These are phyloP conservation scores for Carollia perspicillata DNA, from an alignment of 2,113 vertebrate species.

Conservation along the genomic window DNA sequence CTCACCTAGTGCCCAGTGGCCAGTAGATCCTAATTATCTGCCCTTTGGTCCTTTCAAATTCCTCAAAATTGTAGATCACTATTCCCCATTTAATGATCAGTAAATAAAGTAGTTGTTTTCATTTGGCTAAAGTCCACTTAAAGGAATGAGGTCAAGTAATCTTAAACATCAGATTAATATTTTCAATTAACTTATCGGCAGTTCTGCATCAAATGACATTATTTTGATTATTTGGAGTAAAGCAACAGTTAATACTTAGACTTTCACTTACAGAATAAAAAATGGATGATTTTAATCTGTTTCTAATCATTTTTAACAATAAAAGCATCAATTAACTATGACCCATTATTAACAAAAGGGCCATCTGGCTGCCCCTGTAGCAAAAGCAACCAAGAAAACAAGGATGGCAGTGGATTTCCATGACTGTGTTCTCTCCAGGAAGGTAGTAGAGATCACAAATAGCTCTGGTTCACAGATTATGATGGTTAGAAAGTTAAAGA, in stretches of 20 bases:
- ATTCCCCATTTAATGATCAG: not conserved
- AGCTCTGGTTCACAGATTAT: not conserved
- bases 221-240: not conserved
- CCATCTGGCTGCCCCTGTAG: slow-evolving; percentile 24
- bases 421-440: not conserved
- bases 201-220: not conserved
- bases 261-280: not conserved
- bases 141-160: not conserved
- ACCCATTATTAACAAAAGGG: slow-evolving; percentile 46
- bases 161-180: not conserved
- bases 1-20: not conserved
- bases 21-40: not conserved
- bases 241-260: not conserved
- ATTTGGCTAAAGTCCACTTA: not conserved
- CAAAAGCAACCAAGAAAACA: slow-evolving; percentile 59
- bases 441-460: not conserved
- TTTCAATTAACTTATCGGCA: not conserved
- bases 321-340: slow-evolving; percentile 57
- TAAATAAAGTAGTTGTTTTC: not conserved
- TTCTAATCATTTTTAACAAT: slow-evolving; percentile 37
- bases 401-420: slow-evolving; percentile 12
- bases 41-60: not conserved
- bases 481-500: slow-evolving; percentile 14
- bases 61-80: not conserved
- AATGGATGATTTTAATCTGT: slow-evolving; percentile 62